Evolutionary conservation across 1,140 invertebrate genomes (phyloP).

Genomic region (Drosophila albomicans): DNA sequence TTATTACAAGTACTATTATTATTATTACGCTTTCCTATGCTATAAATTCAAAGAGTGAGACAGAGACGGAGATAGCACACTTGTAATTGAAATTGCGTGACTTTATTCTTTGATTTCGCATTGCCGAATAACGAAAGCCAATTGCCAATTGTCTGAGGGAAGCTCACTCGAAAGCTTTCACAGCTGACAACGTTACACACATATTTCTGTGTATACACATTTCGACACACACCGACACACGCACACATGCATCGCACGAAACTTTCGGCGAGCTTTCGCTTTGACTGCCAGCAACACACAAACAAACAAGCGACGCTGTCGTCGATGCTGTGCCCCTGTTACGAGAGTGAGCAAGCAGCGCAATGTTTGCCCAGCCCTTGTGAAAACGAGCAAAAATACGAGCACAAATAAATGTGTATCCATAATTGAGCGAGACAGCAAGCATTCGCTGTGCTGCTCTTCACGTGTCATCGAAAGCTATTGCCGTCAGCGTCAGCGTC

Average conservation of each 20-base stretch:
- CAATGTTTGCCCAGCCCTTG: conserved; percentile 76
- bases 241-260: conserved; percentile 4
- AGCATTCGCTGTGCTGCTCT: not conserved
- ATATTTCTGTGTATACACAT: too few relatives aligned
- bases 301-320: conserved; percentile 18
- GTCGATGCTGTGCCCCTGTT: conserved; percentile 61
- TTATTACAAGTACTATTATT: conserved; percentile 74
- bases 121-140: conserved; percentile 32
- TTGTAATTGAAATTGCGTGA: conserved; percentile 83
- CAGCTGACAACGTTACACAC: conserved; percentile 17
- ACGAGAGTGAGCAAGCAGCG: conserved; percentile 72
- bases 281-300: conserved; percentile 9
- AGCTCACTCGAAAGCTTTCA: conserved; percentile 12
- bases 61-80: conserved; percentile 51
- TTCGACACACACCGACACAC: conserved; percentile 13
- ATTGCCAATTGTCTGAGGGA: conserved; percentile 33
- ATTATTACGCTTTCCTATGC: conserved; percentile 40
- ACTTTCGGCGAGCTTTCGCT: conserved; percentile 62
- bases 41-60: conserved; percentile 28
- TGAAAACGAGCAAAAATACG: conserved; percentile 22
- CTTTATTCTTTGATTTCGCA: conserved; percentile 79
- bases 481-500: not conserved
- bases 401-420: not conserved
- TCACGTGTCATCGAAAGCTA: not conserved
- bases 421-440: not conserved